Base-by-base conservation (phyloP, 2,888 invertebrate genomes). In the Serripes groenlandicus region DNA sequence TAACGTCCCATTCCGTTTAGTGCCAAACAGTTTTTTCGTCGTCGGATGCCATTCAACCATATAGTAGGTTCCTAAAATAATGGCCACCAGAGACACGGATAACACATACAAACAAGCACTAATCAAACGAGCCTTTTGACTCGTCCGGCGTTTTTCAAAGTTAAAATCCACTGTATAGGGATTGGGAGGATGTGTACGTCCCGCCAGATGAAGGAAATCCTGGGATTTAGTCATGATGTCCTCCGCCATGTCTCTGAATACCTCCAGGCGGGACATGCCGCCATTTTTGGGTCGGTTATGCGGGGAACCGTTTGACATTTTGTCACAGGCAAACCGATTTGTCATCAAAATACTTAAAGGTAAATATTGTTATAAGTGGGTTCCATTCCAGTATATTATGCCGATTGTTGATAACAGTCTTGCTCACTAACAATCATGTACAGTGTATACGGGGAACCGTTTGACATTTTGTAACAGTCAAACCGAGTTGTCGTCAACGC, bases 201-300 rank as follows among this genome's bases (percentile, higher is more conserved):
- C 66, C 23, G 66, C 66, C 28, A 66, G 26, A 21, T 66, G 42
- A 18, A 80, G 64, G n/a, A 81, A 62, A 30, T 76, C 73, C 49
- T 76, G 76, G n/a, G 73, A 73, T 35, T 60, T 68, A 21, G 68
- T 37, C 69, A 73, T 64, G 28, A 81, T 52, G 35, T 76, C 76
- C 34, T 81, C 81, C 4, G 81, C 81, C 23, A 81, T 81, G 30
- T 76, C 81, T 26, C 73, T 32, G 30, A 81, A 58, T 15, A 68
- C 69, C 9, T 72, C 69, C 9, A 76, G 52, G 21, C 81, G 66
- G 0, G 81, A 81, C 42, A 66, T 66, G 4, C 66, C 66, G 32
- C 32, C 62, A 37, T 66, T 66, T 1, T 28, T 34, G 1, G 66
- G 42, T 23, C 35, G 23, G 26, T 42, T 66, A 28, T 37, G 34